These are phyloP conservation scores for Formica aserva DNA, from an alignment of 2,888 invertebrate genomes.

Conservation along the genomic window DNA sequence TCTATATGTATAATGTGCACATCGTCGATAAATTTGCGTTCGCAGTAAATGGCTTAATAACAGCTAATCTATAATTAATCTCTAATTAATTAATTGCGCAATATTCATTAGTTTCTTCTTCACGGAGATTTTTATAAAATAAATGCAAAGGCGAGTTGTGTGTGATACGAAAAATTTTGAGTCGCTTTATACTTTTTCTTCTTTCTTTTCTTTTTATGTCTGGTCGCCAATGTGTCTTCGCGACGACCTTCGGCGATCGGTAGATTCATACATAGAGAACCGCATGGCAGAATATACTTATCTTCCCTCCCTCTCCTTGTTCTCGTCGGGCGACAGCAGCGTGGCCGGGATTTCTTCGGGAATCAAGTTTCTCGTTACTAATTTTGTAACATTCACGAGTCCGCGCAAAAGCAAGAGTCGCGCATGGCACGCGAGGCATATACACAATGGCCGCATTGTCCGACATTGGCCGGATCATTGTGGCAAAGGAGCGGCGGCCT, in stretches of 20 bases:
- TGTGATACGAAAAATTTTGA: not conserved
- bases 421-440: slow-evolving; percentile 69
- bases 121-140: not conserved
- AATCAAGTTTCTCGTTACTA: slow-evolving; percentile 50
- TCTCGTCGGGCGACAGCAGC: slow-evolving; percentile 24
- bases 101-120: not conserved
- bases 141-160: not conserved
- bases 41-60: not conserved
- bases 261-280: slow-evolving; percentile 39
- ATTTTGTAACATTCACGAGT: slow-evolving; percentile 40
- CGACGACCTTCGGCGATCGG: slow-evolving; percentile 49
- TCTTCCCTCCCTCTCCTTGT: not conserved
- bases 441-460: slow-evolving; percentile 57
- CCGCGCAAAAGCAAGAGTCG: slow-evolving; percentile 53
- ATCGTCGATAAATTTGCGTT: not conserved
- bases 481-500: slow-evolving; percentile 67
- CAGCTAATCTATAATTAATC: not conserved
- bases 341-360: slow-evolving; percentile 34
- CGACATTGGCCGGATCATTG: slow-evolving; percentile 67
- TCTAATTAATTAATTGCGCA: not conserved
- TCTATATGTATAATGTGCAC: not conserved
- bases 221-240: slow-evolving; percentile 14
- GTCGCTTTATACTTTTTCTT: not conserved
- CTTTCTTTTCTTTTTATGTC: slow-evolving; percentile 24
- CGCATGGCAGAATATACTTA: slow-evolving; percentile 39